Evolutionary conservation across 1,140 invertebrate genomes (phyloP).

Genomic region (Druon quercuslanigerum): DNA sequence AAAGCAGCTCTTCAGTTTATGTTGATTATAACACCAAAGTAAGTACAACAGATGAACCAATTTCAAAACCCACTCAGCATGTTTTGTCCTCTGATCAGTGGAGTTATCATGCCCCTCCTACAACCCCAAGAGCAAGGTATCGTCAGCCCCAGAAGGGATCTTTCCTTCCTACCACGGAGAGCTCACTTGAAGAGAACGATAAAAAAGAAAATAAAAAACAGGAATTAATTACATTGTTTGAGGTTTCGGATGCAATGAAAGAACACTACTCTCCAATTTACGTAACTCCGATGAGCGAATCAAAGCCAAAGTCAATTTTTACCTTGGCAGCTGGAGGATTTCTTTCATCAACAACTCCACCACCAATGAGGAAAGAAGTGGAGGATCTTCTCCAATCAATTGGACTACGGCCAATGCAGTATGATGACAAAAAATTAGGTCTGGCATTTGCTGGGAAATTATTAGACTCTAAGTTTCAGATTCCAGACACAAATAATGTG

Average conservation of each 20-base stretch:
- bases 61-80: slow-evolving; percentile 45
- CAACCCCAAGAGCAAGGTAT: slow-evolving; percentile 25
- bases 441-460: slow-evolving; percentile 45
- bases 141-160: slow-evolving; percentile 33
- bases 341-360: slow-evolving; percentile 40
- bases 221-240: background rate
- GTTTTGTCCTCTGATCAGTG: slow-evolving; percentile 62
- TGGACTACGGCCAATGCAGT: slow-evolving; percentile 57
- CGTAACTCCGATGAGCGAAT: slow-evolving; percentile 62
- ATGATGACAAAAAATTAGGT: slow-evolving; percentile 43
- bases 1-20: slow-evolving; percentile 27
- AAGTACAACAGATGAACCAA: slow-evolving; percentile 33
- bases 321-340: no score
- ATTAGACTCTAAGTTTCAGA: slow-evolving; percentile 43
- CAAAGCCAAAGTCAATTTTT: background rate
- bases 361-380: slow-evolving; percentile 67
- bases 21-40: background rate
- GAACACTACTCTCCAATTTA: slow-evolving; percentile 57
- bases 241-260: background rate
- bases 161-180: slow-evolving; percentile 58
- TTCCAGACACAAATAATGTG: slow-evolving; percentile 43
- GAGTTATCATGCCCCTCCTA: slow-evolving; percentile 64
- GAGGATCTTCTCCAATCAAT: slow-evolving; percentile 71
- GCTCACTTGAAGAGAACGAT: slow-evolving; percentile 31
- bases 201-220: background rate